Conservation (phyloP, 2,888 invertebrate genomes). For the Trypoxylon attenuatum region DNA sequence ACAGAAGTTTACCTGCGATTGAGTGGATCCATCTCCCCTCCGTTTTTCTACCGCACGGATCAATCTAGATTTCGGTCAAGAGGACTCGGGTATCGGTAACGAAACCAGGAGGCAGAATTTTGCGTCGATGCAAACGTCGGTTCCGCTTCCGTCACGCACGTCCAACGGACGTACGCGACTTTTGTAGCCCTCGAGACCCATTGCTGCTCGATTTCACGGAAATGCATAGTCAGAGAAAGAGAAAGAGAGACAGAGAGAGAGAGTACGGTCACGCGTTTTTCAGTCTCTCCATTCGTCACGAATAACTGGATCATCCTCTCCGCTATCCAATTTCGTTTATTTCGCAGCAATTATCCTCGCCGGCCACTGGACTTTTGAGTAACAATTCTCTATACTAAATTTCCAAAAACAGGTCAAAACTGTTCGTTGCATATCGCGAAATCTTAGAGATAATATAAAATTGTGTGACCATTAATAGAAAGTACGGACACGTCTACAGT, state of each 20-base stretch:
- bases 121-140: slow-evolving; percentile 43
- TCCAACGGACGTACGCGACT: slow-evolving; percentile 33
- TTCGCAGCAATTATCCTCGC: too few species aligned
- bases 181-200: slow-evolving; percentile 27
- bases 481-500: too few species aligned
- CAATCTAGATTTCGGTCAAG: too few species aligned
- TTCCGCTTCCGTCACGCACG: slow-evolving; percentile 56
- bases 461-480: too few species aligned
- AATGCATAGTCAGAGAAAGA: background rate
- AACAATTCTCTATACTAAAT: too few species aligned
- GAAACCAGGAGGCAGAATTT: slow-evolving; percentile 22
- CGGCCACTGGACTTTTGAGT: too few species aligned
- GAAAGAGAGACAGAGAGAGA: too few species aligned
- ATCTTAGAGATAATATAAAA: too few species aligned
- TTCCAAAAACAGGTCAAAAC: too few species aligned
- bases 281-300: slow-evolving; percentile 16
- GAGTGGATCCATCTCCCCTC: background rate
- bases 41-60: too few species aligned
- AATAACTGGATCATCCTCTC: slow-evolving; percentile 34
- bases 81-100: background rate
- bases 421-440: too few species aligned
- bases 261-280: too few species aligned
- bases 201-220: background rate
- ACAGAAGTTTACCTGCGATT: slow-evolving; percentile 36
- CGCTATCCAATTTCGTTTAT: slow-evolving; percentile 1